A percentile compares a stretch with the other conserved stretches of the same genome.
phyloP scores from a whole-genome alignment of 2,888 invertebrate species.

The Caenorhabditis panamensis region DNA sequence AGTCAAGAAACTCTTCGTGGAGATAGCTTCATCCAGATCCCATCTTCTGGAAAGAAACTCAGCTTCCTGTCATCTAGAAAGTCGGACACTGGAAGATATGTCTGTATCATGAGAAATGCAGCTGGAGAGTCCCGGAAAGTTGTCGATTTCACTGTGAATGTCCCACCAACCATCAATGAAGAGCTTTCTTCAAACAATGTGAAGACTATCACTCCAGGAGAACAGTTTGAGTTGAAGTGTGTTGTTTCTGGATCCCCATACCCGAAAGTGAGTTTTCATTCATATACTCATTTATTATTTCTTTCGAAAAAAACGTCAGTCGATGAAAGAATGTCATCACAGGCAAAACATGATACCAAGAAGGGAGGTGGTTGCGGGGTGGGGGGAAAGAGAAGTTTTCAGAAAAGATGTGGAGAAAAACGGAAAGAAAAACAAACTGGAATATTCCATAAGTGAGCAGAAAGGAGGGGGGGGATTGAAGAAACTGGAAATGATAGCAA shows the following conservation, averaged over 20 bases:
- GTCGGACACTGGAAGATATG: constrained; percentile 68
- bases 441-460: constrained; percentile 46
- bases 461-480: background rate
- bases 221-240: constrained; percentile 82
- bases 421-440: constrained; percentile 12
- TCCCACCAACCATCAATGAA: constrained; percentile 77
- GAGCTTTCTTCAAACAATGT: constrained; percentile 70
- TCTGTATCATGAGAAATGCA: constrained; percentile 74
- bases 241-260: constrained; percentile 47
- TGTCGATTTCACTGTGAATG: constrained; percentile 75
- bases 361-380: background rate
- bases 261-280: constrained; percentile 27
- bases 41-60: constrained; percentile 72
- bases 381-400: constrained; percentile 6
- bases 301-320: constrained; percentile 13
- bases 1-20: constrained; percentile 66
- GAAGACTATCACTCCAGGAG: constrained; percentile 67
- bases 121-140: constrained; percentile 78
- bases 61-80: constrained; percentile 72
- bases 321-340: constrained; percentile 31
- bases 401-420: constrained; percentile 4
- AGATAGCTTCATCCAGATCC: constrained; percentile 70
- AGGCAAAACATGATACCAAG: constrained; percentile 29
- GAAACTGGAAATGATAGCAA: too few relatives aligned
- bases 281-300: background rate